Conservation (phyloP, 2,797 vertebrate genomes). For the Platyrinchus mystaceus region DNA sequence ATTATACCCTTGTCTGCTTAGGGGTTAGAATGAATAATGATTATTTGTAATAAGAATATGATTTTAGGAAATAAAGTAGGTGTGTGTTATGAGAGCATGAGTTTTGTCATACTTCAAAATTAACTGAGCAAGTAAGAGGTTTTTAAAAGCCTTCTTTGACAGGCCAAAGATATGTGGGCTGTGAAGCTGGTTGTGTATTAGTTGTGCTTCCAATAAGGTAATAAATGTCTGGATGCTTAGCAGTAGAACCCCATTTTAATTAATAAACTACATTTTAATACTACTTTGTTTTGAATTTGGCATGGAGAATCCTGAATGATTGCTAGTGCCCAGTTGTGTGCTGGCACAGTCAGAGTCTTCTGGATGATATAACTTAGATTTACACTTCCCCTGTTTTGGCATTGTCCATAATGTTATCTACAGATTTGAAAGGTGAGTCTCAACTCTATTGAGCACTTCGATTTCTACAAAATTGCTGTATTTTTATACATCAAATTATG, state of each 20-base stretch:
- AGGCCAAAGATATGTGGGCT: neutral
- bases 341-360: neutral
- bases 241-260: neutral
- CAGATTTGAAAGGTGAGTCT: neutral
- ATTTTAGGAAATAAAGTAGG: neutral
- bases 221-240: neutral
- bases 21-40: neutral
- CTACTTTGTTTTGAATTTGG: neutral
- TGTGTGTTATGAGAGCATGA: neutral
- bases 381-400: neutral
- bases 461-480: neutral
- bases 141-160: neutral
- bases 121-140: neutral
- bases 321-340: neutral
- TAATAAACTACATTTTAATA: neutral
- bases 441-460: neutral
- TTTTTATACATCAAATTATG: neutral
- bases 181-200: neutral
- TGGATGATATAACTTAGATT: neutral
- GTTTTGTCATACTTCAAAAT: neutral
- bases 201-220: neutral
- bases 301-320: neutral
- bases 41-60: neutral
- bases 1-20: neutral
- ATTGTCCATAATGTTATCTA: neutral